Base-by-base conservation (phyloP, 1,140 invertebrate species). In the Cherax destructor region DNA sequence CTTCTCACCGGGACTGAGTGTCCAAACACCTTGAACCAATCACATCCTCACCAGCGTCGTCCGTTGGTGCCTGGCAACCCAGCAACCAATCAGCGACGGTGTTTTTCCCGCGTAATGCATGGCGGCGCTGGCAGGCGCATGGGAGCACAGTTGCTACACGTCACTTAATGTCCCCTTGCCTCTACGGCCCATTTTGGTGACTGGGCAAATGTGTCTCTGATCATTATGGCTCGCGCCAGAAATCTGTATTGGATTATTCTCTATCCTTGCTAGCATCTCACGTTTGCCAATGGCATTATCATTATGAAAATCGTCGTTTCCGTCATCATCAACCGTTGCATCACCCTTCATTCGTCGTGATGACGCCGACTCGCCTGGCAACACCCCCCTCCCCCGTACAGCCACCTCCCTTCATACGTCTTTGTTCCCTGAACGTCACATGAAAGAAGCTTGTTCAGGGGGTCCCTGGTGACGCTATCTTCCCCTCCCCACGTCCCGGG, bases 41-140 rank as follows among this genome's bases (percentile, higher is more conserved):
- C 83, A 50, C 18, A 85, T 85, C 83, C 61, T 50, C 65, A 49
- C 83, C 74, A 49, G 83, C 65, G n/a, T 74, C 83, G 69, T 74
- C 69, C 50, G 69, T 74, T 69, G 83, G 69, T 49, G 83, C 65
- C 69, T 85, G 83, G 83, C 83, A 85, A 72, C 83, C 47, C 30
- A 69, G 59, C 30, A 65, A 85, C 83, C 83, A 85, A 85, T 85
- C 83, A 85, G 61, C 69, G 49, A 47, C 5, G 30, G 83, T 85
- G 83, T 85, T 85, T 85, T 85, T 85, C 83, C 83, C 83, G 83
- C 83, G 83, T 85, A 72, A 72, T 85, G 83, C 83, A 85, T 85
- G 83, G 83, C 69, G 83, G 61, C 83, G 69, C 65, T 85, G 65
- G 52, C 83, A 85, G 83, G 83, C 83, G 83, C 83, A 85, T 85